phyloP scores from a whole-genome alignment of 2,113 vertebrate species.

The Uria aalge region DNA sequence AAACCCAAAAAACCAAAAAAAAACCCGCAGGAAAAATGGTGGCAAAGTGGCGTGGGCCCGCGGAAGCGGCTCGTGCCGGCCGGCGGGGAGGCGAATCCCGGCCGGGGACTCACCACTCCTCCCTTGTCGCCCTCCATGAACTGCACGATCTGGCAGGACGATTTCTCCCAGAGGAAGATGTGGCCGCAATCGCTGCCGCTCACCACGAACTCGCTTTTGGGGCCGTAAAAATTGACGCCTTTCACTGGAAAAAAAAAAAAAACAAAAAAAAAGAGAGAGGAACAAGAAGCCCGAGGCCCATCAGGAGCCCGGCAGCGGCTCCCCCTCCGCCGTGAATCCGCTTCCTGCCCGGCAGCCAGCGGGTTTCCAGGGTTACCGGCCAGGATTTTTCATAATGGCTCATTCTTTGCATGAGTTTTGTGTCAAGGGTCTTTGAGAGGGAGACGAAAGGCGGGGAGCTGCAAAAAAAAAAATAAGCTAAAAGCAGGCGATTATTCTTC shows the following conservation, averaged over 20 bases:
- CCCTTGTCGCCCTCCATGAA: constrained; percentile 95
- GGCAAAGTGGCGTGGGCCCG: accelerated
- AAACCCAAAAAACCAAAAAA: background rate
- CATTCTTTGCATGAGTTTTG: background rate
- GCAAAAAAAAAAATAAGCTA: background rate
- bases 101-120: constrained; percentile 85
- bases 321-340: background rate
- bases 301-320: background rate
- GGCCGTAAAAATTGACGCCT: constrained; percentile 92
- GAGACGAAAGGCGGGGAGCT: background rate
- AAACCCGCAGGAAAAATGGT: background rate
- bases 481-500: background rate
- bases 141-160: constrained; percentile 92
- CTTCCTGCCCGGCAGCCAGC: background rate
- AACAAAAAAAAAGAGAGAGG: background rate
- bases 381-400: background rate
- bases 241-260: constrained; percentile 76
- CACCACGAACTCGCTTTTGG: constrained; percentile 90
- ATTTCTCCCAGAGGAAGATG: constrained; percentile 94
- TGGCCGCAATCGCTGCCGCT: constrained; percentile 94
- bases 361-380: background rate
- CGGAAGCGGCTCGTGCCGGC: background rate
- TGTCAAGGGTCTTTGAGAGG: background rate
- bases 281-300: background rate
- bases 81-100: background rate